phyloP scores from a whole-genome alignment of 2,888 invertebrate species.

The Pelosia muscerda region DNA sequence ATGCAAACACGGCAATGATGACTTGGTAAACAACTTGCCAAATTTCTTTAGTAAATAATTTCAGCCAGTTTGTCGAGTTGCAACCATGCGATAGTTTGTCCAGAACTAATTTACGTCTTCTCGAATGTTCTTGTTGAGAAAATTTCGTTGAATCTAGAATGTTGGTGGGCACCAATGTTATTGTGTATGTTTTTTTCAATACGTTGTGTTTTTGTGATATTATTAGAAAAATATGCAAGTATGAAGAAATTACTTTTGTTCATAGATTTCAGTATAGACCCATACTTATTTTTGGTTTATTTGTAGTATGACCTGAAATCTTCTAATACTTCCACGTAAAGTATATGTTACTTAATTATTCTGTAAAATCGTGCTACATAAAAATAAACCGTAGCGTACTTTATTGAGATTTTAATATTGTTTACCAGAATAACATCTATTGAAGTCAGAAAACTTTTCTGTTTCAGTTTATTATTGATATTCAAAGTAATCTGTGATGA shows the following conservation, averaged over 20 bases:
- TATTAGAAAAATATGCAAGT: background rate
- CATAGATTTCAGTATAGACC: too few species aligned
- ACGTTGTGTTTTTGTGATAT: background rate
- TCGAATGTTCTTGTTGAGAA: background rate
- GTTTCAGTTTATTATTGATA: conserved; percentile 53
- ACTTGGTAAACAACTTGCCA: background rate
- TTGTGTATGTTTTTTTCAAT: background rate
- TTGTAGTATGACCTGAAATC: too few species aligned
- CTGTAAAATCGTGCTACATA: background rate
- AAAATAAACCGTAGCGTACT: background rate
- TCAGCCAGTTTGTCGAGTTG: conserved; percentile 11
- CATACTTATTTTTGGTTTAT: too few species aligned
- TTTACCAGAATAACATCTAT: background rate
- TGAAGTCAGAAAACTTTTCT: background rate
- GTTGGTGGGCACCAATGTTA: background rate
- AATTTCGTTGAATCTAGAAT: background rate
- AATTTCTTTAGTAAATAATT: conserved; percentile 4
- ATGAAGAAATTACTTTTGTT: background rate
- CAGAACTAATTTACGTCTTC: conserved; percentile 11
- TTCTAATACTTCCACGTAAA: too few species aligned
- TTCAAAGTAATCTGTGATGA: conserved; percentile 48
- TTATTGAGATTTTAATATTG: background rate
- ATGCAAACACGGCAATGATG: background rate
- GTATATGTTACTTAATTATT: too few species aligned
- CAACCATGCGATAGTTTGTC: conserved; percentile 20